Evolutionary conservation across 1,140 invertebrate species (phyloP).

Genomic region (Aphidius ervi): DNA sequence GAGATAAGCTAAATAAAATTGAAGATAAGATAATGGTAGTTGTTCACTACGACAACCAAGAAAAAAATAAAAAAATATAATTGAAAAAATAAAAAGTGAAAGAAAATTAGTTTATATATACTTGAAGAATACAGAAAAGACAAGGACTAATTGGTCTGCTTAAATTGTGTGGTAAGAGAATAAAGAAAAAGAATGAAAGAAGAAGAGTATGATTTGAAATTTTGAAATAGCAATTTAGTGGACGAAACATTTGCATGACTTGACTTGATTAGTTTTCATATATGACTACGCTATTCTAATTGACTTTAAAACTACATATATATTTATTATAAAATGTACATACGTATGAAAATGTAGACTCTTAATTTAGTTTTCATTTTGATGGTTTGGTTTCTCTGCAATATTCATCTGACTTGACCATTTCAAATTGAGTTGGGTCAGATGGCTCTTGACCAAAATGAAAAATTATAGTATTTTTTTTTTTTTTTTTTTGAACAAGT

Average conservation of each 20-base stretch:
- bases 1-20: constrained; percentile 12
- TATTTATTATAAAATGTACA: no score
- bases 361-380: no score
- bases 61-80: constrained; percentile 11
- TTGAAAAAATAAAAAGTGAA: constrained; percentile 1
- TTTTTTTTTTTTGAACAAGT: no score
- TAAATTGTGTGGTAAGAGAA: not conserved
- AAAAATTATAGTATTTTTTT: no score
- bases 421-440: no score
- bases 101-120: not conserved
- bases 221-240: constrained; percentile 23
- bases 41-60: not conserved
- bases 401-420: no score
- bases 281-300: no score
- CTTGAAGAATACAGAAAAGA: not conserved
- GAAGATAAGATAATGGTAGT: constrained; percentile 1
- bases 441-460: no score
- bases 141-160: constrained; percentile 10
- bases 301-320: no score
- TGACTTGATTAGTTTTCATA: constrained; percentile 19
- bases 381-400: no score
- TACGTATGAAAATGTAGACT: no score
- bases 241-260: constrained; percentile 23
- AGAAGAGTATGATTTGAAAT: constrained; percentile 8
- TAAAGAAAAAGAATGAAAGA: not conserved